Evolutionary conservation across 2,797 vertebrate species (phyloP).

Genomic region (Spinus pinus): DNA sequence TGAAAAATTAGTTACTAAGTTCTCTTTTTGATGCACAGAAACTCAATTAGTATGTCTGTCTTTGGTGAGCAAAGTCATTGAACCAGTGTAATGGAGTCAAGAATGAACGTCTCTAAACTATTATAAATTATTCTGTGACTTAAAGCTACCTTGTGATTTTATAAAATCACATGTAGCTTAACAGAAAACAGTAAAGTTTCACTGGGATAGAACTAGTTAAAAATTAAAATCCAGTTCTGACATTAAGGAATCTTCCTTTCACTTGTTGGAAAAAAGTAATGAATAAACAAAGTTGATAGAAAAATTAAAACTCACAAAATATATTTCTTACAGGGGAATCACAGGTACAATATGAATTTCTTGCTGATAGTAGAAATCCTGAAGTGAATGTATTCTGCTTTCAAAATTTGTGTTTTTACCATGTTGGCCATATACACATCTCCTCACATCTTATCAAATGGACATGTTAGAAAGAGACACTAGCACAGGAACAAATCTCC

Average conservation of each 20-base stretch:
- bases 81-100: not conserved
- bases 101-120: not conserved
- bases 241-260: not conserved
- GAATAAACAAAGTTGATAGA: not conserved
- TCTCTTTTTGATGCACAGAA: not conserved
- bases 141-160: not conserved
- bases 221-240: not conserved
- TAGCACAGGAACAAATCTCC: not conserved
- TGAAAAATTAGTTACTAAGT: not conserved
- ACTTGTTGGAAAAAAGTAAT: not conserved
- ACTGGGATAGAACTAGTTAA: not conserved
- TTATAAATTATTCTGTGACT: not conserved
- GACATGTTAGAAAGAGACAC: not conserved
- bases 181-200: not conserved
- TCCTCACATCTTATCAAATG: not conserved
- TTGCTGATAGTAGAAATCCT: not conserved
- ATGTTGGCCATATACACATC: not conserved
- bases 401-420: not conserved
- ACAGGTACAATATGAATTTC: not conserved
- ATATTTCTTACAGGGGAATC: not conserved
- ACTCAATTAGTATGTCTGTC: not conserved
- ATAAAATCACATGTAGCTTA: not conserved
- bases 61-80: not conserved
- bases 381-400: not conserved
- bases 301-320: not conserved